Conservation (phyloP, 1,140 invertebrate species). For the Drosophila nigrodunni region DNA sequence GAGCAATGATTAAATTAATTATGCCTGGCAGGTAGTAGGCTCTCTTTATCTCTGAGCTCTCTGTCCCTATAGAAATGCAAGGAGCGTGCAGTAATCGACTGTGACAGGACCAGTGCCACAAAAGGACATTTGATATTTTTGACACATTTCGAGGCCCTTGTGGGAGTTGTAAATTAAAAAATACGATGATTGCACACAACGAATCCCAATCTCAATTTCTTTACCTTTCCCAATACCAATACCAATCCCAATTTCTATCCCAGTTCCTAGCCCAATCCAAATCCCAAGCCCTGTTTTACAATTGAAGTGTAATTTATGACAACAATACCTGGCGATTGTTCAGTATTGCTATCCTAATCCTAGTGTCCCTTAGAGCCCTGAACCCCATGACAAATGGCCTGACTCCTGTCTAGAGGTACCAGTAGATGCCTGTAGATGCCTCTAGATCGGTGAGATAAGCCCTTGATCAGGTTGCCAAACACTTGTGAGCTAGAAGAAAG, state of each 20-base stretch:
- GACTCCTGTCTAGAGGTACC: conserved; percentile 18
- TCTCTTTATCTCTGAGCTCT: background rate
- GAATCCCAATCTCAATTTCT: conserved; percentile 2
- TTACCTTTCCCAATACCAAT: conserved; percentile 8
- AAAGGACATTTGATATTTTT: conserved; percentile 81
- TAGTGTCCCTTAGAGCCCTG: conserved; percentile 22
- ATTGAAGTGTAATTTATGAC: conserved; percentile 81
- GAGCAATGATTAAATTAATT: conserved; percentile 81
- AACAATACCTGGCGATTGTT: conserved; percentile 58
- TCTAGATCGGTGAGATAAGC: conserved; percentile 63
- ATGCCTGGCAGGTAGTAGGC: conserved; percentile 75
- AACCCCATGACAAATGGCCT: conserved; percentile 69
- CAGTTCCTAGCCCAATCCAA: conserved; percentile 2
- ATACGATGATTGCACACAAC: conserved; percentile 58
- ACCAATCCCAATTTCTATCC: conserved; percentile 1
- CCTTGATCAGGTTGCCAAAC: conserved; percentile 77
- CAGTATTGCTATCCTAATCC: background rate
- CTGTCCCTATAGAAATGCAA: conserved; percentile 58
- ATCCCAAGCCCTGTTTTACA: conserved; percentile 41
- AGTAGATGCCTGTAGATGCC: background rate
- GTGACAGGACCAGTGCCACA: conserved; percentile 18
- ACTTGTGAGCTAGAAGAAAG: conserved; percentile 60
- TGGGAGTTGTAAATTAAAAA: conserved; percentile 66
- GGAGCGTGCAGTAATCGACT: conserved; percentile 63
- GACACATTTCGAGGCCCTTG: conserved; percentile 61